Conservation (phyloP, 2,113 vertebrate species). For the Epinephelus moara region DNA sequence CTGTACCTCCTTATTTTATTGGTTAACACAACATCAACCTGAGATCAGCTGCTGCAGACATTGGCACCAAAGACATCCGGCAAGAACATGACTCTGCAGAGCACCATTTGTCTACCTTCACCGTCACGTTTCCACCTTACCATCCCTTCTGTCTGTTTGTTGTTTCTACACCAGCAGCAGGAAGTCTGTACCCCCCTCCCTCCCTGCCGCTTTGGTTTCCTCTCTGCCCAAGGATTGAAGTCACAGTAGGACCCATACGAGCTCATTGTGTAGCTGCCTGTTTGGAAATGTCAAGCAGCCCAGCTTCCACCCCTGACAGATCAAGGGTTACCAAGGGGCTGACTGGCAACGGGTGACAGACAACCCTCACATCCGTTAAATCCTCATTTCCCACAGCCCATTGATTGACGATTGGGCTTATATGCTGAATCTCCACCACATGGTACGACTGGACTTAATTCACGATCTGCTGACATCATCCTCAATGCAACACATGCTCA, state of each 20-base stretch:
- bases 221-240: conserved; percentile 11
- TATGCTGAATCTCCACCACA: too few species aligned
- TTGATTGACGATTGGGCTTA: background rate
- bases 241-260: conserved; percentile 48
- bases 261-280: conserved; percentile 54
- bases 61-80: background rate
- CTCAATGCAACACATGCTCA: too few species aligned
- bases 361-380: conserved; percentile 21
- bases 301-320: conserved; percentile 73
- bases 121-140: background rate
- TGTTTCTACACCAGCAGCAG: background rate
- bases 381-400: conserved; percentile 66
- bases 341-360: conserved; percentile 60
- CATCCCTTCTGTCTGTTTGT: background rate
- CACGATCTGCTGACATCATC: too few species aligned
- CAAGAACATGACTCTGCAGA: background rate
- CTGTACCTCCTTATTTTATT: background rate
- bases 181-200: background rate
- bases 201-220: conserved; percentile 21
- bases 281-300: conserved; percentile 56
- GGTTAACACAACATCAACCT: background rate
- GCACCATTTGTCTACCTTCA: background rate
- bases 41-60: background rate
- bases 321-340: conserved; percentile 79
- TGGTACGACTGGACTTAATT: too few species aligned